Base-by-base conservation (phyloP, 2,888 invertebrate genomes). In the Ophioninae sp. region DNA sequence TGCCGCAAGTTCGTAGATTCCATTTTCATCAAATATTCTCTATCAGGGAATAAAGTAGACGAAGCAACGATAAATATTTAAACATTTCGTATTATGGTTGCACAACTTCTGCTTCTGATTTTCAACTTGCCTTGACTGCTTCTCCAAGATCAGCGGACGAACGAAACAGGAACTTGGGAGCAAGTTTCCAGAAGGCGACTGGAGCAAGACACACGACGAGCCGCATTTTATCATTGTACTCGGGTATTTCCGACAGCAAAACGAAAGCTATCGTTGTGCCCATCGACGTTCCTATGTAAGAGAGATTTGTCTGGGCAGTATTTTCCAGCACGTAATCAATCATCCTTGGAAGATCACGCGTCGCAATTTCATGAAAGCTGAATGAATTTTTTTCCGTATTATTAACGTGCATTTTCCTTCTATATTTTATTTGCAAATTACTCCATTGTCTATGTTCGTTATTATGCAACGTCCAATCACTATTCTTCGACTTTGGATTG, bases 271-370 rank as follows among this genome's bases (percentile, higher is more conserved):
- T 94, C 0, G 96, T 96, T 0, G 96, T 96, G 0, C 98, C 98
- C 95, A 98, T 97, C 0, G 97, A 98, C 93, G 98, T 97, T 0
- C 98, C 98, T 61, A 98, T 93, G 91, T 98, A 98, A 87, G 95
- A 94, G 30, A 96, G 90, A 72, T 94, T 93, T 2, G 91, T 86
- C 81, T 94, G 93, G 0, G 93, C 93, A 0, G 96, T 95, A 8
- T 86, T 88, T 17, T 93, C 92, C 72, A 95, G 91, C 1, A 95
- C 93, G 88, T 96, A 96, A 90, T 97, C 95, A 82, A 98, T 95
- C 88, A 95, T 95, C 0, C 97, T 96, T 13, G 98, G 97, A 77
- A 98, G 91, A 92, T 99, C 98, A 89, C 96, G 95, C 44, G 95
- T 93, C 0, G 96, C 97, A 93, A 97, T 97, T 92, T 98, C 97